Conservation (phyloP, 2,113 vertebrate genomes). For the Emydocephalus ijimae region DNA sequence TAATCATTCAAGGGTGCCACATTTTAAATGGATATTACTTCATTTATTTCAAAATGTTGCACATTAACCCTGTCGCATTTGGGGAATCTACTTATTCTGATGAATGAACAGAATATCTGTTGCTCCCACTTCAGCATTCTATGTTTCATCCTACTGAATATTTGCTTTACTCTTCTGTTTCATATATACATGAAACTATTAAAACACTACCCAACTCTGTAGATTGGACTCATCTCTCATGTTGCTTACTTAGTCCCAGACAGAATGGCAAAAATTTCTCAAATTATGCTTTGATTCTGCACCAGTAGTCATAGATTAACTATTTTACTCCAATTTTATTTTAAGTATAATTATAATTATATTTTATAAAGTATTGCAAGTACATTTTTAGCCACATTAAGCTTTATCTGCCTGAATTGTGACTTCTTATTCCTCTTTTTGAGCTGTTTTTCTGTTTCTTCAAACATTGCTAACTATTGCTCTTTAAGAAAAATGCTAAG, state of each 20-base stretch:
- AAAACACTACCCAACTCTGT: not conserved
- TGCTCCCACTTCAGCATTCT: not conserved
- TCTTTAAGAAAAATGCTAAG: not conserved
- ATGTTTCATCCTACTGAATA: not conserved
- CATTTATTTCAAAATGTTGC: not conserved
- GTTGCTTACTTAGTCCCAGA: not conserved
- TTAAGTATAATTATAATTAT: not conserved
- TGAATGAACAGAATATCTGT: not conserved
- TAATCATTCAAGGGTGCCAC: not conserved
- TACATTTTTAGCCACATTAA: conserved; percentile 56
- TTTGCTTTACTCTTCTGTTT: not conserved
- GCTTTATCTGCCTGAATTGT: not conserved
- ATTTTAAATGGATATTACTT: not conserved
- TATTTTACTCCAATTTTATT: not conserved
- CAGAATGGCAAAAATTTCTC: not conserved
- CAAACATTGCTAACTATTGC: not conserved
- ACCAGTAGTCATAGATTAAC: not conserved
- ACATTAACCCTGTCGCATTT: not conserved
- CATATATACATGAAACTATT: not conserved
- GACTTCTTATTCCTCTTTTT: conserved; percentile 9
- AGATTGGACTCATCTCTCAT: not conserved
- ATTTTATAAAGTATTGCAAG: conserved; percentile 40
- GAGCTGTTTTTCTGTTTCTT: conserved; percentile 18
- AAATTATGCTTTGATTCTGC: not conserved
- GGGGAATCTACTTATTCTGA: not conserved